phyloP scores from a whole-genome alignment of 1,140 invertebrate genomes.

The Aphis gossypii region DNA sequence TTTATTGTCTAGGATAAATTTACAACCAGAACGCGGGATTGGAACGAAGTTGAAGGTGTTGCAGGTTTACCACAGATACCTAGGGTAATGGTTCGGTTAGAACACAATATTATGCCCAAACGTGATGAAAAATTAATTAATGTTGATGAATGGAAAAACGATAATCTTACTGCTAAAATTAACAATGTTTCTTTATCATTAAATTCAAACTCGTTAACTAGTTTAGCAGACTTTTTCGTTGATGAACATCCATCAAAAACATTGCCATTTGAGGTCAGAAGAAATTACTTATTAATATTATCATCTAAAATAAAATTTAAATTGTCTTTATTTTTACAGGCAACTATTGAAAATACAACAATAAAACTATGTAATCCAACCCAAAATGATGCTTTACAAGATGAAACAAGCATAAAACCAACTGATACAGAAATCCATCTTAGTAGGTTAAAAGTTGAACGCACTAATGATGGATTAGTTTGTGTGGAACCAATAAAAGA shows the following conservation, averaged over 20 bases:
- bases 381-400: constrained; percentile 23
- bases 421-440: constrained; percentile 45
- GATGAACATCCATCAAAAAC: constrained; percentile 54
- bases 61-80: constrained; percentile 63
- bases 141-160: constrained; percentile 63
- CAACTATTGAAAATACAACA: constrained; percentile 42
- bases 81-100: constrained; percentile 69
- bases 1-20: constrained; percentile 73
- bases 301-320: background rate
- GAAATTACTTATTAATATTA: background rate
- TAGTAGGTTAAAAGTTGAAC: constrained; percentile 71
- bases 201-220: constrained; percentile 81
- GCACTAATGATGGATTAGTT: constrained; percentile 76
- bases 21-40: constrained; percentile 74
- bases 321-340: constrained; percentile 23
- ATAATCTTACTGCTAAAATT: constrained; percentile 71
- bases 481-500: constrained; percentile 70
- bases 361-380: constrained; percentile 14
- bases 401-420: constrained; percentile 30
- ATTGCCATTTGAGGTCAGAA: constrained; percentile 13
- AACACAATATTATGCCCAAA: constrained; percentile 68
- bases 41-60: constrained; percentile 71
- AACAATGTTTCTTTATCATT: constrained; percentile 74
- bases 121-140: constrained; percentile 62
- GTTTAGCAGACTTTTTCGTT: constrained; percentile 73